phyloP scores from a whole-genome alignment of 2,888 invertebrate species.

The Drosophila mettleri region DNA sequence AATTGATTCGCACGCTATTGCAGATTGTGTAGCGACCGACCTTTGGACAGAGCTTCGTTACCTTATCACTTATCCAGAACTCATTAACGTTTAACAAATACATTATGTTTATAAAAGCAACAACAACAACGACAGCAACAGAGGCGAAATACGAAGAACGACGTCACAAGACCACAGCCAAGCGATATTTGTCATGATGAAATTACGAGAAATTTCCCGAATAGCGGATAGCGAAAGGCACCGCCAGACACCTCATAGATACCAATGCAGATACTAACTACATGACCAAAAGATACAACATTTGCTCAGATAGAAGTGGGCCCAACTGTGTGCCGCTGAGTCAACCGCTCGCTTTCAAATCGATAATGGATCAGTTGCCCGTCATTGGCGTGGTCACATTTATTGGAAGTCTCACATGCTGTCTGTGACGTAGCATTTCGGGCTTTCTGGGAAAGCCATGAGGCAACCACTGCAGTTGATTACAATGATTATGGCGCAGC shows the following conservation, averaged over 20 bases:
- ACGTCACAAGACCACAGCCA: constrained; percentile 28
- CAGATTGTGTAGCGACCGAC: constrained; percentile 49
- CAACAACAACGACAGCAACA: background rate
- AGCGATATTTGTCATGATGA: constrained; percentile 29
- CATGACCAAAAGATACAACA: constrained; percentile 21
- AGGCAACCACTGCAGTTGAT: constrained; percentile 22
- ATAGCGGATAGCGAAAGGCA: background rate
- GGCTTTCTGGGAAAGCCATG: constrained; percentile 36
- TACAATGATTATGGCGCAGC: constrained; percentile 1
- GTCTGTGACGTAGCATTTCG: constrained; percentile 53
- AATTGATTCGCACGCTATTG: constrained; percentile 2
- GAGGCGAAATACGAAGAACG: constrained; percentile 7
- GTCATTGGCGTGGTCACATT: constrained; percentile 38
- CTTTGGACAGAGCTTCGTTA: constrained; percentile 28
- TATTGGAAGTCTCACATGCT: constrained; percentile 14
- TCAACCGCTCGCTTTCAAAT: constrained; percentile 40
- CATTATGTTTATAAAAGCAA: constrained; percentile 1
- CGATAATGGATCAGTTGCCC: constrained; percentile 13
- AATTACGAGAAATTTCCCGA: constrained; percentile 20
- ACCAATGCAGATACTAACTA: constrained; percentile 16
- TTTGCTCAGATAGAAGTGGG: constrained; percentile 33
- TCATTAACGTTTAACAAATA: constrained; percentile 18
- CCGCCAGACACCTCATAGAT: constrained; percentile 11
- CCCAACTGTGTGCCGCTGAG: constrained; percentile 34
- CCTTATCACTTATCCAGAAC: constrained; percentile 25